These are phyloP conservation scores for Echinarachnius parma DNA, from an alignment of 53 echinoderm and acorn worm species.

Conservation along the genomic window DNA sequence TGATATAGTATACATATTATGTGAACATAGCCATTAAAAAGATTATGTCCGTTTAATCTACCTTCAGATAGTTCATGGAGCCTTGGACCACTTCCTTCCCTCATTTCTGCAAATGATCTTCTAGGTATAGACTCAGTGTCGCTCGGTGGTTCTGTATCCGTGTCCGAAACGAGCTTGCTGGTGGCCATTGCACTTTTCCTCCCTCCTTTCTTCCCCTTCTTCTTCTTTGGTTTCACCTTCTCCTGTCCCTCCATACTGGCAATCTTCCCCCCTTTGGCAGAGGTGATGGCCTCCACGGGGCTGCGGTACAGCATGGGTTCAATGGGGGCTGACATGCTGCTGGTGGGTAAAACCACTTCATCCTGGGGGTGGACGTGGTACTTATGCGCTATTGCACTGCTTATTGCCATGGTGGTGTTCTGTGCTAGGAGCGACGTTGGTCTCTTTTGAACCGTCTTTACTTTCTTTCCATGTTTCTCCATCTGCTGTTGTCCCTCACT, in stretches of 20 bases:
- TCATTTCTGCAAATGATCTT: no score
- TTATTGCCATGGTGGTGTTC: slow-evolving; percentile 84
- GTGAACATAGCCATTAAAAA: no score
- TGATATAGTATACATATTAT: no score
- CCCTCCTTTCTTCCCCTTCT: slow-evolving; percentile 37
- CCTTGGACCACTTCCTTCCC: no score
- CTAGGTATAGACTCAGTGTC: slow-evolving; percentile 37
- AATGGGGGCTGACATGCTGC: slow-evolving; percentile 18
- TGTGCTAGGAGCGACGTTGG: slow-evolving; percentile 83
- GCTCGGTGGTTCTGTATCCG: slow-evolving; percentile 18
- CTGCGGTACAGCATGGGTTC: slow-evolving; percentile 73
- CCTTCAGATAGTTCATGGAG: no score
- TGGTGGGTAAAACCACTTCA: slow-evolving; percentile 22
- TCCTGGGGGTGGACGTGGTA: slow-evolving; percentile 47
- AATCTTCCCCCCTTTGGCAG: slow-evolving; percentile 58
- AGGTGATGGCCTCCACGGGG: slow-evolving; percentile 77
- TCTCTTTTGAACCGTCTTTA: slow-evolving; percentile 53
- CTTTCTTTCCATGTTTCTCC: slow-evolving; percentile 15
- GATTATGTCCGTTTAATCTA: no score
- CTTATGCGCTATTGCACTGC: slow-evolving; percentile 76
- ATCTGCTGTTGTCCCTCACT: slow-evolving; percentile 7
- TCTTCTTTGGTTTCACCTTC: slow-evolving; percentile 33
- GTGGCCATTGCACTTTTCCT: slow-evolving; percentile 24
- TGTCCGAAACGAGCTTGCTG: slow-evolving; percentile 27
- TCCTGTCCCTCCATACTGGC: slow-evolving; percentile 43